Evolutionary conservation across 2,888 invertebrate genomes (phyloP).

Genomic region (Coenonympha glycerion): DNA sequence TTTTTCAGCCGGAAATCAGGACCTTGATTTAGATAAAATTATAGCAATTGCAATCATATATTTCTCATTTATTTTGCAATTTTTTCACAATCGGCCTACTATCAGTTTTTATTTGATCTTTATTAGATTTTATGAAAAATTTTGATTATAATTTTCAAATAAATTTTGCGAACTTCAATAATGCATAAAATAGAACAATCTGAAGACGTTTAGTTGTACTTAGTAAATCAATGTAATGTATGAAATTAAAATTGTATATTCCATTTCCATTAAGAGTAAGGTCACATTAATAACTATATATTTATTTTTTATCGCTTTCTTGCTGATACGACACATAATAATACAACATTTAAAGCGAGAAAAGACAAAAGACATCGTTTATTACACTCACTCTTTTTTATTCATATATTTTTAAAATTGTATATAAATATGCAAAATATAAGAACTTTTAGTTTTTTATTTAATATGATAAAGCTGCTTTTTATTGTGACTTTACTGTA

Average conservation of each 20-base stretch:
- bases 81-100: not conserved
- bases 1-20: not conserved
- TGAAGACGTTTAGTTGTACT: conserved; percentile 31
- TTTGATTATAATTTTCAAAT: too few species aligned
- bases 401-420: too few species aligned
- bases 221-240: conserved; percentile 57
- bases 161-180: too few species aligned
- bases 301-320: too few species aligned
- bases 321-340: too few species aligned
- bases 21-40: conserved; percentile 1
- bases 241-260: conserved; percentile 60
- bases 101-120: not conserved
- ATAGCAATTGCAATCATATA: not conserved
- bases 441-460: not conserved
- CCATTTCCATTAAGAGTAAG: conserved; percentile 53
- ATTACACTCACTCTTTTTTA: too few species aligned
- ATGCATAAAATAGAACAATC: too few species aligned
- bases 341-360: not conserved
- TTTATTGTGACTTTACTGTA: not conserved
- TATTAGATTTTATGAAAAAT: too few species aligned
- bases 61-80: not conserved
- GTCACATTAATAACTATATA: not conserved
- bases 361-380: too few species aligned
- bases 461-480: not conserved
- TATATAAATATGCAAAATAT: too few species aligned